Conservation (phyloP, 2,888 invertebrate genomes). For the Noctua janthina region DNA sequence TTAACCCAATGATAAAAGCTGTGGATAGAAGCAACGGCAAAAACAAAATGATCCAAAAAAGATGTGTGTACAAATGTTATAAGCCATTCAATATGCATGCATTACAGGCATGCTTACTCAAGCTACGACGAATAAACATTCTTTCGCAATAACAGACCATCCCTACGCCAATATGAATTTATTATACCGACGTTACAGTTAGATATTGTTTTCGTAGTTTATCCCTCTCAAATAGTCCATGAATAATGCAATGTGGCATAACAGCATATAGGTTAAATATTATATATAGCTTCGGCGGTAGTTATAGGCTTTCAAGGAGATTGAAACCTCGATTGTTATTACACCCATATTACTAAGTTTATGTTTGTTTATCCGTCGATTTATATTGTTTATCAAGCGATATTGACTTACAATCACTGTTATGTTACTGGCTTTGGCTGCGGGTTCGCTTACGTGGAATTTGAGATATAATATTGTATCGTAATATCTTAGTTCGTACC, state of each 20-base stretch:
- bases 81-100: constrained; percentile 37
- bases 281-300: constrained; percentile 66
- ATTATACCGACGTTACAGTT: constrained; percentile 66
- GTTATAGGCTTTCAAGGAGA: constrained; percentile 82
- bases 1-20: background rate
- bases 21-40: background rate
- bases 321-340: constrained; percentile 80
- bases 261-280: constrained; percentile 71
- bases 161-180: constrained; percentile 70
- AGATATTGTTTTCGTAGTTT: constrained; percentile 71
- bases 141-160: constrained; percentile 66
- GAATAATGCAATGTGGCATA: constrained; percentile 82
- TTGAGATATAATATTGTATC: constrained; percentile 12
- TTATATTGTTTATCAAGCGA: constrained; percentile 60
- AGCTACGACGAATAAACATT: constrained; percentile 62
- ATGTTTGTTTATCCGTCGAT: constrained; percentile 63
- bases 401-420: constrained; percentile 55
- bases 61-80: constrained; percentile 16
- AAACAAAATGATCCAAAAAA: constrained; percentile 15
- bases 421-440: constrained; percentile 18
- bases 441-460: constrained; percentile 14
- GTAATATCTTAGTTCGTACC: constrained; percentile 12
- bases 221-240: constrained; percentile 75
- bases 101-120: constrained; percentile 48
- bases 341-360: constrained; percentile 68